Evolutionary conservation across 2,888 invertebrate species (phyloP), one percentile per base, ranked within the genome.

Genomic region (Plagodis pulveraria): DNA sequence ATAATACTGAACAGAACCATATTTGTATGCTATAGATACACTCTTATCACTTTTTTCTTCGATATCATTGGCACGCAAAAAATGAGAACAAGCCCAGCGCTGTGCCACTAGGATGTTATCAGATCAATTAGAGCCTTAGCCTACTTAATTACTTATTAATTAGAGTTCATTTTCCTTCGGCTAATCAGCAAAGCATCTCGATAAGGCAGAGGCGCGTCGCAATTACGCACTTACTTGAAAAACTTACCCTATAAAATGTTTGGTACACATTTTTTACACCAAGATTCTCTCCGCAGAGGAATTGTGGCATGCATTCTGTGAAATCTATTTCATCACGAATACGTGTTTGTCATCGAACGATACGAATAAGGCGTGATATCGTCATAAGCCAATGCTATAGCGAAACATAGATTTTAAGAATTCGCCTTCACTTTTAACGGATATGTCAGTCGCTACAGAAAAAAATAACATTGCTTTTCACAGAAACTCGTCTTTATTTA

Each of bases 61-160:
- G 32, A 72, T 69, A 71, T 71, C 69, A 67, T 62, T 72, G 55
- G 38, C 48, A 51, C 42, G 54, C 67, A 74, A 82, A 84, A 84
- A 83, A 79, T 69, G 58, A 53, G 71, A 74, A 66, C 74, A 73
- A 72, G 69, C 74, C 67, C 70, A 56, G 69, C 70, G 61, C 67
- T 69, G 65, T 74, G 12, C 46, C 11, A 51, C 74, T 78, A 77
- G 78, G 80, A 86, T 76, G 80, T 78, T 79, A 80, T 79, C 78
- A 70, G 73, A 73, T 83, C 84, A 84, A 86, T 87, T 86, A 86
- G 79, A 73, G 77, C 72, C 76, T 69, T 77, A 75, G 72, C 77
- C 76, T 80, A 74, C 76, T 84, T 82, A 84, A 86, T 84, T 81
- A 80, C 78, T 76, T 78, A 77, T 80, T 81, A 83, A 85, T 87